phyloP scores from a whole-genome alignment of 2,797 vertebrate genomes.

The Triplophysa bombifrons region DNA sequence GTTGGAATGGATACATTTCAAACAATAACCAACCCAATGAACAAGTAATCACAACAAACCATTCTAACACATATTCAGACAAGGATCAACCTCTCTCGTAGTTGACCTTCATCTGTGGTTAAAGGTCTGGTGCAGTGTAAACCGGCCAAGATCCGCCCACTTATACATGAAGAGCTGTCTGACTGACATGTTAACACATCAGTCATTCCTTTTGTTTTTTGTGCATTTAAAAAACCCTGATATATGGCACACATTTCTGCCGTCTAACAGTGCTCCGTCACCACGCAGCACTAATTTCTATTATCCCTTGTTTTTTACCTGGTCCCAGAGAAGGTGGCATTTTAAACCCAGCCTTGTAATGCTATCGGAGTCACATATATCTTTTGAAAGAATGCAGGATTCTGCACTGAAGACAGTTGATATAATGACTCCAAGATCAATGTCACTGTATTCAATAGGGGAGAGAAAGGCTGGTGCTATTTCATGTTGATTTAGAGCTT shows the following conservation, averaged over 20 bases:
- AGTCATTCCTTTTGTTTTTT: not conserved
- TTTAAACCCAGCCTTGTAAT: not conserved
- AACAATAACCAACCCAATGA: too few species aligned
- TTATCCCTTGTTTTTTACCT: not conserved
- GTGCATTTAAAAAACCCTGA: not conserved
- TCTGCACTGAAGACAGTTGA: not conserved
- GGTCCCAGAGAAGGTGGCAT: not conserved
- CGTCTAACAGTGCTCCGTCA: not conserved
- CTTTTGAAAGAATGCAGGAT: not conserved
- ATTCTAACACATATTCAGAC: not conserved
- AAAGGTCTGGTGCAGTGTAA: not conserved
- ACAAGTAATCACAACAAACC: not conserved
- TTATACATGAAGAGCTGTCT: not conserved
- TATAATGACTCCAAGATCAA: constrained; percentile 11
- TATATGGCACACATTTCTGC: not conserved
- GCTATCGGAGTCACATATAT: not conserved
- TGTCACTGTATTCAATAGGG: not conserved
- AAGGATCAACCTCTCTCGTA: not conserved
- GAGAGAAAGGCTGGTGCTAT: not conserved
- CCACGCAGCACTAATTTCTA: not conserved
- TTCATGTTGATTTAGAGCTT: constrained; percentile 31
- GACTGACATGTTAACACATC: not conserved
- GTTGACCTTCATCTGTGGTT: not conserved
- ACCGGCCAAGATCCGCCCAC: not conserved
- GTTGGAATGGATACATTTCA: too few species aligned